Base-by-base conservation (phyloP, 1,140 invertebrate genomes). In the Hormaphis cornu region DNA sequence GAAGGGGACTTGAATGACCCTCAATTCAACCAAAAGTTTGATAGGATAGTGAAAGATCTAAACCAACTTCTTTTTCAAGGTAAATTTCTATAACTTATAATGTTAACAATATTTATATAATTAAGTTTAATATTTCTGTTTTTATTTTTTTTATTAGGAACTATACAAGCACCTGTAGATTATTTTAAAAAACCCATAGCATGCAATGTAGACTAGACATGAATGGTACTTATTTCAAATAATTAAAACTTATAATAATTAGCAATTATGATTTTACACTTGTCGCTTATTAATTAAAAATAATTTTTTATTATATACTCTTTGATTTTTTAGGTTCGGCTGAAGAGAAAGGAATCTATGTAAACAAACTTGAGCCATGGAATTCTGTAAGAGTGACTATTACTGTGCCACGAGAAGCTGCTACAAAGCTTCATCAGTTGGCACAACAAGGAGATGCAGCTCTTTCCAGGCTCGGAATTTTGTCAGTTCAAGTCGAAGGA, bases 321-420 rank as follows among this genome's bases (percentile, higher is more conserved):
- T 0, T 26, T 26, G 1, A 44, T 44, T 61, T 61, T 48, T 33
- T 66, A 66, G 61, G 61, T 66, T 66, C 61, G 26, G 61, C 61
- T 48, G 61, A 66, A 66, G 61, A 66, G 10, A 66, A 66, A 48
- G 44, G 42, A 28, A 66, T 66, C 50, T 66, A 66, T 66, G 82
- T 89, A 69, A 84, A 85, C 73, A 91, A 97, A 84, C 89, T 97
- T 82, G 94, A 98, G 85, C 94, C 94, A 84, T 97, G 93, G 93
- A 95, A 97, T 82, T 94, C 92, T 76, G 94, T 97, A 73, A 87
- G 91, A 80, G 93, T 97, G 77, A 97, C 93, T 79, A 90, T 97
- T 82, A 93, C 92, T 76, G 92, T 97, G 81, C 93, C 94, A 73
- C 86, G 89, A 77, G 94, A 96, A 80, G 95, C 95, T 76, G 95